phyloP scores from a whole-genome alignment of 2,888 invertebrate species.

The Scotopteryx bipunctaria region DNA sequence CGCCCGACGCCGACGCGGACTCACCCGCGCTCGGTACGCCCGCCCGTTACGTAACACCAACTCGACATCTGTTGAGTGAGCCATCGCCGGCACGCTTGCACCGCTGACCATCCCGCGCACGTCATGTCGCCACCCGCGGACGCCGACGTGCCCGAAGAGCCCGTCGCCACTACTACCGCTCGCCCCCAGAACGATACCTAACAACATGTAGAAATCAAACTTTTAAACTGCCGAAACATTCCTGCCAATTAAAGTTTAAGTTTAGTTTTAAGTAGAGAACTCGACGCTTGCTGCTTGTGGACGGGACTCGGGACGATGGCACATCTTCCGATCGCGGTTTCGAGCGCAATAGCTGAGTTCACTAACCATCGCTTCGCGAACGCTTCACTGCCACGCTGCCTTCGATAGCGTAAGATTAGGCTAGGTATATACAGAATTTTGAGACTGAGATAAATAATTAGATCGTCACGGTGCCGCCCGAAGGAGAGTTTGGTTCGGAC shows the following conservation, averaged over 20 bases:
- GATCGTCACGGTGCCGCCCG: constrained; percentile 46
- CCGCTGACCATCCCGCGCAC: constrained; percentile 68
- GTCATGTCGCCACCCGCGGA: constrained; percentile 60
- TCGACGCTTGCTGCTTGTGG: constrained; percentile 64
- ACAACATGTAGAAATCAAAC: constrained; percentile 57
- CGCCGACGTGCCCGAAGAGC: constrained; percentile 44
- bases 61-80: constrained; percentile 77
- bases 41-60: constrained; percentile 68
- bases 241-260: constrained; percentile 59
- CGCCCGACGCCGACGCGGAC: constrained; percentile 63
- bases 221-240: constrained; percentile 55
- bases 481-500: constrained; percentile 43
- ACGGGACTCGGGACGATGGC: constrained; percentile 49
- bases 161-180: constrained; percentile 55
- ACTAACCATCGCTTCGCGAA: constrained; percentile 60
- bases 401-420: constrained; percentile 56
- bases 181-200: constrained; percentile 56
- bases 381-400: constrained; percentile 67
- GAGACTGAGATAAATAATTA: constrained; percentile 44
- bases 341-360: constrained; percentile 56
- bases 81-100: constrained; percentile 70
- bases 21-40: constrained; percentile 62
- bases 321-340: constrained; percentile 38
- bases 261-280: constrained; percentile 56
- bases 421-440: constrained; percentile 48